These are phyloP conservation scores for Camptogramma bilineatum DNA, from an alignment of 2,888 invertebrate species.

Conservation along the genomic window DNA sequence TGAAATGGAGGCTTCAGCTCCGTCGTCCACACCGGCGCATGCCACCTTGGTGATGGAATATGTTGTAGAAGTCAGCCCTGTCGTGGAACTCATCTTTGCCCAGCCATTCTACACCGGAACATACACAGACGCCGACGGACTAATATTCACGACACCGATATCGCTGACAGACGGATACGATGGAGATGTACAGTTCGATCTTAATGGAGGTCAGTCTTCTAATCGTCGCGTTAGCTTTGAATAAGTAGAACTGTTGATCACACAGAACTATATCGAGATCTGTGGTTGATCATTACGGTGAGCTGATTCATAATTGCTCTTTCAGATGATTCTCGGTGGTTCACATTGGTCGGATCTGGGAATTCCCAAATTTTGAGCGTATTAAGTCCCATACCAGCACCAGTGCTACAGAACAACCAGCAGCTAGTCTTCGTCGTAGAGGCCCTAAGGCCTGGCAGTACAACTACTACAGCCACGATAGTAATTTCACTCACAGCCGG, in stretches of 20 bases:
- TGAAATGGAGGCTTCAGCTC: constrained; percentile 44
- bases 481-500: constrained; percentile 44
- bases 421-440: constrained; percentile 44
- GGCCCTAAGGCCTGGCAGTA: constrained; percentile 42
- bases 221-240: too few relatives aligned
- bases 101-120: constrained; percentile 28
- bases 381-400: constrained; percentile 45
- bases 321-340: constrained; percentile 34
- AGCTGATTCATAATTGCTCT: background rate
- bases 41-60: constrained; percentile 50
- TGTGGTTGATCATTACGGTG: background rate
- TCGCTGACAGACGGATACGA: constrained; percentile 21
- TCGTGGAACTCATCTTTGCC: constrained; percentile 21
- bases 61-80: constrained; percentile 34
- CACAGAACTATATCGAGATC: too few relatives aligned
- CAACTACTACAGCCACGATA: constrained; percentile 43
- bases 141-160: constrained; percentile 23
- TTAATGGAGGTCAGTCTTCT: constrained; percentile 23
- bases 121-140: constrained; percentile 17
- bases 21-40: constrained; percentile 43
- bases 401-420: constrained; percentile 45
- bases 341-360: constrained; percentile 34
- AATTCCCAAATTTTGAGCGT: constrained; percentile 41
- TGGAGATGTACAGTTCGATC: constrained; percentile 9
- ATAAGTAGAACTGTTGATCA: background rate